These are phyloP conservation scores for Caenorhabditis panamensis DNA, from an alignment of 2,888 invertebrate genomes.

Conservation along the genomic window DNA sequence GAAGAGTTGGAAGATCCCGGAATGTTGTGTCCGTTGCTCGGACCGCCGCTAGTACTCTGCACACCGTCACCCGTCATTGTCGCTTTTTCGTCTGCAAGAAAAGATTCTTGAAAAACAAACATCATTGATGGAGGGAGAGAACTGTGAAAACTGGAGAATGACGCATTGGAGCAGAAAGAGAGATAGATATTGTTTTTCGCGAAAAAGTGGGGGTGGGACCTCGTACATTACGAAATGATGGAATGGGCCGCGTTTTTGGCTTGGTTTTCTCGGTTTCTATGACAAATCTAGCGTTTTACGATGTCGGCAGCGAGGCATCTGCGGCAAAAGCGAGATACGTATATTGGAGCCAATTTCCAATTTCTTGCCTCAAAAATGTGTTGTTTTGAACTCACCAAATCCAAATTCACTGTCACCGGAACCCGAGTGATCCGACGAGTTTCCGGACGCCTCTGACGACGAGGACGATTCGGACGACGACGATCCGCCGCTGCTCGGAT, in stretches of 20 bases:
- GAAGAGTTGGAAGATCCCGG: too few relatives aligned
- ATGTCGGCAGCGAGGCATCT: background rate
- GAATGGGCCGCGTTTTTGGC: background rate
- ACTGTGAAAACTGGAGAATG: too few relatives aligned
- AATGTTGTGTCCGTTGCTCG: too few relatives aligned
- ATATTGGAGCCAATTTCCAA: too few relatives aligned
- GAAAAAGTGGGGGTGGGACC: background rate
- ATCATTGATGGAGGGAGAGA: background rate
- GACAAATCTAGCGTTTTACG: slow-evolving; percentile 1
- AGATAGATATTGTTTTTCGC: background rate
- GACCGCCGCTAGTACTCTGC: slow-evolving; percentile 1
- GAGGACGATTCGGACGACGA: too few relatives aligned
- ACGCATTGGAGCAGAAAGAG: background rate
- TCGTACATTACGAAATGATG: background rate
- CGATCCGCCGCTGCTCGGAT: slow-evolving; percentile 33
- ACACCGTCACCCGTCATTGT: slow-evolving; percentile 49
- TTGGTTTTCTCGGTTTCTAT: background rate
- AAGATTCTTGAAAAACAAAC: too few relatives aligned
- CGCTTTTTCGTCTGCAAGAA: slow-evolving; percentile 52
- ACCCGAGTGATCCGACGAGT: slow-evolving; percentile 10
- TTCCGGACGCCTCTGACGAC: slow-evolving; percentile 21
- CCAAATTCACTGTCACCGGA: slow-evolving; percentile 29
- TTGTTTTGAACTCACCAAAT: slow-evolving; percentile 16
- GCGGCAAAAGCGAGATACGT: background rate
- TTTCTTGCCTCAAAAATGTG: background rate